These are phyloP conservation scores for Lasioglossum morio DNA, from an alignment of 2,888 invertebrate species.

Conservation along the genomic window DNA sequence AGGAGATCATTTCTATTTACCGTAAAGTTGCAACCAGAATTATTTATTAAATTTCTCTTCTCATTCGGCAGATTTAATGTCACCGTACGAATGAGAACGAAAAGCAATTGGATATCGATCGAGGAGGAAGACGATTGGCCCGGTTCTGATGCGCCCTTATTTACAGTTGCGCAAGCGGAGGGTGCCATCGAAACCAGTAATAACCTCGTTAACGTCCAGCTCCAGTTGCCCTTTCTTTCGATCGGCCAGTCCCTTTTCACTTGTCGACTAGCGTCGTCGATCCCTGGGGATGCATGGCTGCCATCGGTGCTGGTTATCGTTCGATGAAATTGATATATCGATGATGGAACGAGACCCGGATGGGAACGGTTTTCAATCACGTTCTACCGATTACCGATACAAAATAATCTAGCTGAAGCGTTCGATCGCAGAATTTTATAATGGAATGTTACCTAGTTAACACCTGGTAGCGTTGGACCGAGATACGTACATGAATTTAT, in stretches of 20 bases:
- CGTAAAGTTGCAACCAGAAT: background rate
- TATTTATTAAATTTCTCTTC: too few species aligned
- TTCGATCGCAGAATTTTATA: background rate
- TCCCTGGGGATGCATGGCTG: slow-evolving; percentile 37
- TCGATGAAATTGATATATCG: slow-evolving; percentile 78
- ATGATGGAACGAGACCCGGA: slow-evolving; percentile 26
- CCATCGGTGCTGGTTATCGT: slow-evolving; percentile 54
- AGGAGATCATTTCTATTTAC: too few species aligned
- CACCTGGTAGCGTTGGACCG: background rate
- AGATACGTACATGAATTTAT: background rate
- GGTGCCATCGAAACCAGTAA: slow-evolving; percentile 61
- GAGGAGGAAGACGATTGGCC: slow-evolving; percentile 12
- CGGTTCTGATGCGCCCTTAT: slow-evolving; percentile 47
- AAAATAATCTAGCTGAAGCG: background rate
- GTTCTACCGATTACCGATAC: background rate
- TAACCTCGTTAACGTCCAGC: slow-evolving; percentile 62
- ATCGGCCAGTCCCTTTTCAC: slow-evolving; percentile 68
- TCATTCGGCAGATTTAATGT: background rate
- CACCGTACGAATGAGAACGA: background rate
- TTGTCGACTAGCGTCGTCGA: slow-evolving; percentile 57
- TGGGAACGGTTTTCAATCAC: background rate
- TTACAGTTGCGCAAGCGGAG: slow-evolving; percentile 51
- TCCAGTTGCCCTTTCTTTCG: slow-evolving; percentile 46
- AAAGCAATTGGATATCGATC: background rate
- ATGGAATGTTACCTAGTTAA: background rate